These are phyloP conservation scores for Sebastes elongatus DNA, from an alignment of 2,797 vertebrate genomes.

Conservation along the genomic window DNA sequence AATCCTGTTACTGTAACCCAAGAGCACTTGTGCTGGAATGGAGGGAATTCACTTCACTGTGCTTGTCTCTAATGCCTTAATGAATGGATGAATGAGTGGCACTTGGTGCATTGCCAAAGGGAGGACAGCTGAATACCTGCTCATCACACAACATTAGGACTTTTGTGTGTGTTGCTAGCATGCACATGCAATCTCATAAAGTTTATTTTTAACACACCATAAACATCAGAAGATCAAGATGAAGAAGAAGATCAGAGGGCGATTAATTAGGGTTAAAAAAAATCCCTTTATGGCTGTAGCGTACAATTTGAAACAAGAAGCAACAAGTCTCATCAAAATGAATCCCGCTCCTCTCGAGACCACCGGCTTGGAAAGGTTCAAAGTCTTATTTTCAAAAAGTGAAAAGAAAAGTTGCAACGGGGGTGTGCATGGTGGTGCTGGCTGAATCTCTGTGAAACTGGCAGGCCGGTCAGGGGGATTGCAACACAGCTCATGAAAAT, in stretches of 20 bases:
- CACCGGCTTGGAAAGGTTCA: slow-evolving; percentile 24
- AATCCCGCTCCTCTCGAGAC: slow-evolving; percentile 14
- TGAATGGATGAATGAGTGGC: neutral
- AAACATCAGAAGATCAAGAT: slow-evolving; percentile 49
- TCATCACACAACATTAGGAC: neutral
- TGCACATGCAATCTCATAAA: slow-evolving; percentile 19
- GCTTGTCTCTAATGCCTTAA: slow-evolving; percentile 1
- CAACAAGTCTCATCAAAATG: slow-evolving; percentile 40
- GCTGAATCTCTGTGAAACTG: slow-evolving; percentile 31
- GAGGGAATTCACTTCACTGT: slow-evolving; percentile 4
- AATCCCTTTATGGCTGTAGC: neutral
- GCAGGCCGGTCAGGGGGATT: slow-evolving; percentile 46
- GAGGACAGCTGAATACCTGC: slow-evolving; percentile 3
- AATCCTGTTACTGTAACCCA: slow-evolving; percentile 31
- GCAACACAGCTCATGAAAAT: slow-evolving; percentile 66
- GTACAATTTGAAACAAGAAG: slow-evolving; percentile 39
- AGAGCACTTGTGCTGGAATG: slow-evolving; percentile 27
- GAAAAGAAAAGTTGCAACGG: neutral
- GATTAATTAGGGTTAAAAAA: slow-evolving; percentile 19
- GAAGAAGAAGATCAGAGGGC: slow-evolving; percentile 43
- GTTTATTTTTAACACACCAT: slow-evolving; percentile 33
- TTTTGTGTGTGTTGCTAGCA: neutral
- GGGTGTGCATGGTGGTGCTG: slow-evolving; percentile 24
- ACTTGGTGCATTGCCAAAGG: neutral
- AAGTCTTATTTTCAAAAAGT: slow-evolving; percentile 22